Base-by-base conservation (phyloP, 2,113 vertebrate genomes). In the Apteryx owenii region DNA sequence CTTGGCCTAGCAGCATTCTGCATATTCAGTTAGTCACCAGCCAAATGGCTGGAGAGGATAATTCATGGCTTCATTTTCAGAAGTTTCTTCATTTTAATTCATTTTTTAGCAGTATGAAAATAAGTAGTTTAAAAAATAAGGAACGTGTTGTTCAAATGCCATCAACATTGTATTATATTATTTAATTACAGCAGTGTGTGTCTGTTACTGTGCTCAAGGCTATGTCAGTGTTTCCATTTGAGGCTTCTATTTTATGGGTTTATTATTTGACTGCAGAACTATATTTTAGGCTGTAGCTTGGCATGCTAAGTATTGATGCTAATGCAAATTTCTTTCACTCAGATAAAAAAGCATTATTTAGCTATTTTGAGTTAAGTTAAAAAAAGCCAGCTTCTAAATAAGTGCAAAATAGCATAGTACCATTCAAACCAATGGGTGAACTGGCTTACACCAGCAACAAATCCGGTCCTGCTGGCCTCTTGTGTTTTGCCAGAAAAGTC, bases 351-450 rank as follows among this genome's bases (percentile, higher is more conserved):
- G 7, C 60, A 56, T 7, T 79, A 65, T 88, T 89, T 81, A 66
- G 50, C 56, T 44, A 26, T 89, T 88, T 89, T 81, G 93, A 93
- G 93, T 76, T 60, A 70, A 88, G 46, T 88, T 71, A 46, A 88
- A 33, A 5, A 44, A 84, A 48, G 19, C 13, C 44, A 56, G 22
- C 66, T 82, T 90, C 31, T 64, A 58, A 58, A 60, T 25, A 71
- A 53, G 36, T 18, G 31, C 48, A 75, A 62, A 75, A 38, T 40
- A 66, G n/a, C 7, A 6, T 21, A 61, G 48, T 54, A 19, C 46
- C 26, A 38, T 31, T 64, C 54, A 83, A 82, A 46, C 17, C 46
- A 46, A 4, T 46, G 48, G 28, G 7, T 51, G 17, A 72, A 58
- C 77, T 61, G 29, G 31, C 25, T 89, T 82, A 40, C 7, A 33